Conservation (phyloP, 1,140 invertebrate species). For the Brachionus sp. region DNA sequence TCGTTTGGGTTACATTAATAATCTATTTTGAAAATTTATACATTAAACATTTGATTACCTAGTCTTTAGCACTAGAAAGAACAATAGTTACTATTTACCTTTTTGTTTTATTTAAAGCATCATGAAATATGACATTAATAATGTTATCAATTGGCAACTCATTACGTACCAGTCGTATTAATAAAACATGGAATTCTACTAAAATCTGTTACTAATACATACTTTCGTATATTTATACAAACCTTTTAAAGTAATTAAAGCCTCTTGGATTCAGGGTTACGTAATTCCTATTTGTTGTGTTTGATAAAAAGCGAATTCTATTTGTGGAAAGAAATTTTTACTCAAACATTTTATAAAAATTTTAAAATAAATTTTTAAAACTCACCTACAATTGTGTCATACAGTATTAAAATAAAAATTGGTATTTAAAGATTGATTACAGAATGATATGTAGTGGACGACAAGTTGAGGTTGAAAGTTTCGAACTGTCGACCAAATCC, state of each 20-base stretch:
- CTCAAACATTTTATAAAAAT: not conserved
- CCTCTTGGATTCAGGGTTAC: conserved; percentile 15
- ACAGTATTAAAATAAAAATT: not conserved
- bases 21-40: not conserved
- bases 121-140: not conserved
- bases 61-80: conserved; percentile 1
- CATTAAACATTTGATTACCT: conserved; percentile 3
- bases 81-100: conserved; percentile 4
- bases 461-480: conserved; percentile 45
- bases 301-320: not conserved
- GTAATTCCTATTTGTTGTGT: conserved; percentile 23
- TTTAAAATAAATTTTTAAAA: not conserved
- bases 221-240: conserved; percentile 21
- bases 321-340: conserved; percentile 13
- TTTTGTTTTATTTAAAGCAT: not conserved
- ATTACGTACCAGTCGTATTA: conserved; percentile 1
- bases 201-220: conserved; percentile 21
- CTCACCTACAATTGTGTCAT: not conserved
- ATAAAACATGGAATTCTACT: not conserved
- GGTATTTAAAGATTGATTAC: conserved; percentile 33
- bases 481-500: conserved; percentile 35
- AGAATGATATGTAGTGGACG: conserved; percentile 46
- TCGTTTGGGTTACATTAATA: not conserved
- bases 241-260: conserved; percentile 33
- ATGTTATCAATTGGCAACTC: conserved; percentile 2